phyloP scores from a whole-genome alignment of 2,113 vertebrate genomes.

The Geococcyx californianus region DNA sequence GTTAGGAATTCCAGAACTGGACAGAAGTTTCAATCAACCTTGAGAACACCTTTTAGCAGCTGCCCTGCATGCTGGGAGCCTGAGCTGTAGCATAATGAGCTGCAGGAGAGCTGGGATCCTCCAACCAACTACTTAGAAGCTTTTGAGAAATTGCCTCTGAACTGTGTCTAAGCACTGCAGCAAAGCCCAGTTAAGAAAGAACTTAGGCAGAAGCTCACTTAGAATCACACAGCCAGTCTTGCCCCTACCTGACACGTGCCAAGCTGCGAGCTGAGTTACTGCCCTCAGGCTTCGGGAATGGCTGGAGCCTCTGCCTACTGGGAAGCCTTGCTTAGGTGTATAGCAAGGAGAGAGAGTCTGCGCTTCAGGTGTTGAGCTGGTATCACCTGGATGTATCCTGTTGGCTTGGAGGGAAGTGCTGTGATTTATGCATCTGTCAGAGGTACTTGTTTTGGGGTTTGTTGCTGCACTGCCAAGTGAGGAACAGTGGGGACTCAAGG shows the following conservation, averaged over 20 bases:
- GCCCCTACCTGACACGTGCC: background rate
- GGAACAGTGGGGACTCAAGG: fast-evolving
- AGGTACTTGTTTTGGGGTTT: background rate
- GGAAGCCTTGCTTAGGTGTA: background rate
- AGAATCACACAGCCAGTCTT: background rate
- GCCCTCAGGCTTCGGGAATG: background rate
- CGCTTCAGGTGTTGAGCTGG: background rate
- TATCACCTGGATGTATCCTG: background rate
- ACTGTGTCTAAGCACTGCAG: background rate
- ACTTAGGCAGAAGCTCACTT: background rate
- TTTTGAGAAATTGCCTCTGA: background rate
- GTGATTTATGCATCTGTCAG: background rate
- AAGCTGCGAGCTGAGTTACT: background rate
- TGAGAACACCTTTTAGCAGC: background rate
- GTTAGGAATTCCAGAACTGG: no score
- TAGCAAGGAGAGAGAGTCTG: background rate
- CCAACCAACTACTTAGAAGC: background rate
- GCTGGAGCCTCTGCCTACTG: background rate
- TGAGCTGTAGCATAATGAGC: fast-evolving
- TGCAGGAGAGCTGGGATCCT: background rate
- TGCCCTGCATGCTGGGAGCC: background rate
- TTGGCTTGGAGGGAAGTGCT: background rate
- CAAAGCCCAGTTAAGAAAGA: background rate
- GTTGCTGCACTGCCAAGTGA: background rate
- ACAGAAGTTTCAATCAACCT: background rate